Evolutionary conservation across 2,888 invertebrate genomes (phyloP).

Genomic region (Rhingia rostrata): DNA sequence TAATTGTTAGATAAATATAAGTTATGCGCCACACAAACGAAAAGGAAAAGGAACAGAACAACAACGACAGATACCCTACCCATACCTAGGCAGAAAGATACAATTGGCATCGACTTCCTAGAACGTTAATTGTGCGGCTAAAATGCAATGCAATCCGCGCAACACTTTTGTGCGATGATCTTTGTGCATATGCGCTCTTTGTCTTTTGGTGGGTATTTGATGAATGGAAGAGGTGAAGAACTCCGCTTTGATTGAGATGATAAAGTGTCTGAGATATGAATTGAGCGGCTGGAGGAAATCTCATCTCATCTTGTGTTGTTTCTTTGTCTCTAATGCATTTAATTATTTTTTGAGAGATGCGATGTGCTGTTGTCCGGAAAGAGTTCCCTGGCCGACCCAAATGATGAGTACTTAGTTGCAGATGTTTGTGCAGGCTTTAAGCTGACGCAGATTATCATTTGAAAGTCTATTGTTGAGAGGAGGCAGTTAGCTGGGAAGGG

Average conservation of each 20-base stretch:
- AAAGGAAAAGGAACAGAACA: conserved; percentile 73
- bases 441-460: too few relatives aligned
- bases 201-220: conserved; percentile 39
- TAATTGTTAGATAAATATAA: conserved; percentile 75
- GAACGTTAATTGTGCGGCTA: conserved; percentile 71
- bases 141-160: conserved; percentile 63
- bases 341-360: conserved; percentile 12
- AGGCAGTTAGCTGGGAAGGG: too few relatives aligned
- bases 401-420: not conserved
- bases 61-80: conserved; percentile 47
- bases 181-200: conserved; percentile 62
- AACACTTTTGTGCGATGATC: conserved; percentile 69
- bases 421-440: too few relatives aligned
- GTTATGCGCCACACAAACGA: conserved; percentile 67
- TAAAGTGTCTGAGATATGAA: conserved; percentile 55
- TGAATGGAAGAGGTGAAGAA: conserved; percentile 35
- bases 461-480: too few relatives aligned
- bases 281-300: conserved; percentile 2
- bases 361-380: conserved; percentile 1
- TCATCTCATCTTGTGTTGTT: conserved; percentile 2
- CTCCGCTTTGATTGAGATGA: conserved; percentile 59
- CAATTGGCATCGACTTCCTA: conserved; percentile 67
- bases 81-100: conserved; percentile 1
- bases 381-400: not conserved
- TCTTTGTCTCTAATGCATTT: conserved; percentile 18